These are phyloP conservation scores for Microdon myrmicae DNA, from an alignment of 2,888 invertebrate species.

Conservation along the genomic window DNA sequence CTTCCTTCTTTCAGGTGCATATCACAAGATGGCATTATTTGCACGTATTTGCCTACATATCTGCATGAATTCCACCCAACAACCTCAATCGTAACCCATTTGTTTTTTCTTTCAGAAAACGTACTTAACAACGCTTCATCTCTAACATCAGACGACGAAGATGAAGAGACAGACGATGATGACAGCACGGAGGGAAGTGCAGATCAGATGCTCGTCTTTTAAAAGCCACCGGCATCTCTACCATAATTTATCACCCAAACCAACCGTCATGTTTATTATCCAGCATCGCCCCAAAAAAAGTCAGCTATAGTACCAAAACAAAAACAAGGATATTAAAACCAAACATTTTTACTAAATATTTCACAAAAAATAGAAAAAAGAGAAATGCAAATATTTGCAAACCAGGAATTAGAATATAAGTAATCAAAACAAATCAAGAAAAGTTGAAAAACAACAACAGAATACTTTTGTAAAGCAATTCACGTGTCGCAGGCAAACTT, in stretches of 20 bases:
- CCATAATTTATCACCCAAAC: constrained; percentile 20
- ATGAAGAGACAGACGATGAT: constrained; percentile 75
- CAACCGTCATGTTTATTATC: constrained; percentile 14
- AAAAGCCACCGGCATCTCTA: constrained; percentile 59
- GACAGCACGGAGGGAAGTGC: constrained; percentile 81
- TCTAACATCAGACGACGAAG: constrained; percentile 77
- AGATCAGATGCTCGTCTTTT: constrained; percentile 81
- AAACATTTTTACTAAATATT: constrained; percentile 54
- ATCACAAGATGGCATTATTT: no score
- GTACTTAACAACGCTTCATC: constrained; percentile 72
- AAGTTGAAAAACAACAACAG: constrained; percentile 8
- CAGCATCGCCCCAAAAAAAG: constrained; percentile 10
- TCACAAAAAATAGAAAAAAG: constrained; percentile 38
- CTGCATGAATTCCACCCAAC: no score
- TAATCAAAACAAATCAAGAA: constrained; percentile 16
- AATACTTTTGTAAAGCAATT: constrained; percentile 34
- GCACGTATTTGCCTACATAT: no score
- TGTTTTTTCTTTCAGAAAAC: constrained; percentile 60
- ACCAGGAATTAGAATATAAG: constrained; percentile 58
- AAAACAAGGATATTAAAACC: constrained; percentile 15
- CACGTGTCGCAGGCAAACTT: constrained; percentile 19
- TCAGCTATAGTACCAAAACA: constrained; percentile 19
- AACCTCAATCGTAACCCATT: constrained; percentile 15
- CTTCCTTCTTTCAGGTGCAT: no score
- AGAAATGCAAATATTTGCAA: constrained; percentile 59